Conservation (phyloP, 2,113 vertebrate genomes). For the Charadrius vociferus region DNA sequence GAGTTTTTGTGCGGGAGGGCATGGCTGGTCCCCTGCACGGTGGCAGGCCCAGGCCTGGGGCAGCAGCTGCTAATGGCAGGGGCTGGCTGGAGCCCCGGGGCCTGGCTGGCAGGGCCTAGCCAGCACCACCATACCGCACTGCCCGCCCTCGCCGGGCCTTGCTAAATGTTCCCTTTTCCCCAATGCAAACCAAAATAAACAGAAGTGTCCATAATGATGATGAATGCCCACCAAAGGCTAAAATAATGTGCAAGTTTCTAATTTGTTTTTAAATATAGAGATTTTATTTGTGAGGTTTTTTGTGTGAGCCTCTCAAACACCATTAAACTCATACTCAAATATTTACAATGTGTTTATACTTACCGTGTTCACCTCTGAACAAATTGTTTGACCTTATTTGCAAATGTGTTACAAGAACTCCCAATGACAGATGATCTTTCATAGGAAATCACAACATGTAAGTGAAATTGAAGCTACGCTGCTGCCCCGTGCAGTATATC, state of each 20-base stretch:
- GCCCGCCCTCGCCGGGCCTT: background rate
- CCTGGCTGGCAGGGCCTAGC: no score
- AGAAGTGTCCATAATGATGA: constrained; percentile 64
- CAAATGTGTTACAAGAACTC: constrained; percentile 64
- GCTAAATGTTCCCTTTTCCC: background rate
- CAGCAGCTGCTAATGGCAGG: background rate
- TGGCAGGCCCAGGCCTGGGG: rapidly evolving
- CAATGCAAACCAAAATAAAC: constrained; percentile 55
- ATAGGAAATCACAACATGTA: constrained; percentile 67
- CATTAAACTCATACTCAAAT: constrained; percentile 76
- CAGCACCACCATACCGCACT: rapidly evolving
- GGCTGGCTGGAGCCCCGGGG: background rate
- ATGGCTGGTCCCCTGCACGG: rapidly evolving
- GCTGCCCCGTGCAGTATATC: constrained; percentile 53
- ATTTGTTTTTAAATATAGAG: constrained; percentile 64
- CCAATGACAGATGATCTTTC: constrained; percentile 70
- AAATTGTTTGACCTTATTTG: constrained; percentile 76
- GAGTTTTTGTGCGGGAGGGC: background rate
- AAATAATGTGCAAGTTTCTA: constrained; percentile 65
- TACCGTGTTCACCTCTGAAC: constrained; percentile 63
- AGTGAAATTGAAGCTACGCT: constrained; percentile 69
- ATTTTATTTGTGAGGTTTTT: constrained; percentile 59
- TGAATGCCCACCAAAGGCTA: constrained; percentile 64
- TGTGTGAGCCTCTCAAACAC: constrained; percentile 59
- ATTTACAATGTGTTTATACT: constrained; percentile 74